Evolutionary conservation across 2,888 invertebrate species (phyloP).

Genomic region (Cancer borealis): DNA sequence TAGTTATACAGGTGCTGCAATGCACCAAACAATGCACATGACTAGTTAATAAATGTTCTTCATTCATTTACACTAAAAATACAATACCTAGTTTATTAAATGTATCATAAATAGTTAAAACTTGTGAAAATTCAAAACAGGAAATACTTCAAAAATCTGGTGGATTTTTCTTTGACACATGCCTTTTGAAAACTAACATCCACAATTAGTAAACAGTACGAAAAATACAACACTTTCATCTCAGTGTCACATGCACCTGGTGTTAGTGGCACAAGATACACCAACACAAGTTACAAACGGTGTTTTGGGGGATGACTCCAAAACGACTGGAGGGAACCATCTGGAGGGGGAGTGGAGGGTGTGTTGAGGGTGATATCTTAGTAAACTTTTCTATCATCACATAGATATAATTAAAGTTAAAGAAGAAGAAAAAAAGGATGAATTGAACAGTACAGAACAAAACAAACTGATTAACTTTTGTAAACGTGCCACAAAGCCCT

Average conservation of each 20-base stretch:
- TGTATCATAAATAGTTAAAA: neutral
- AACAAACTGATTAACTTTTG: neutral
- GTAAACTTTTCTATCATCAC: neutral
- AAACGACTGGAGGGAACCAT: constrained; percentile 8
- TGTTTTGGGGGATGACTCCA: constrained; percentile 11
- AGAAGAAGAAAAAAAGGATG: neutral
- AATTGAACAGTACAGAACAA: neutral
- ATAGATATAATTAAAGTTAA: neutral
- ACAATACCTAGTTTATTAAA: neutral
- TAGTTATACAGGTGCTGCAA: neutral
- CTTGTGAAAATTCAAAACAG: neutral
- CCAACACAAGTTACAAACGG: constrained; percentile 46
- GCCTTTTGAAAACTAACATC: neutral
- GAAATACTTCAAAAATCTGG: neutral
- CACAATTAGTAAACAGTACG: neutral
- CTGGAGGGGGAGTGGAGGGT: neutral
- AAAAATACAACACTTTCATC: neutral
- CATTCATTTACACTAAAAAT: neutral
- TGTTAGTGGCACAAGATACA: constrained; percentile 35
- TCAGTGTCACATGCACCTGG: neutral
- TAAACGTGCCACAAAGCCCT: neutral
- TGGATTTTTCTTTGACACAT: neutral
- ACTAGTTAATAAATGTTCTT: neutral
- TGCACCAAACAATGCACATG: neutral
- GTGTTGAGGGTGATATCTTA: neutral